These are phyloP conservation scores for Lipotes vexillifer DNA, from an alignment of 2,113 vertebrate species.

Conservation along the genomic window DNA sequence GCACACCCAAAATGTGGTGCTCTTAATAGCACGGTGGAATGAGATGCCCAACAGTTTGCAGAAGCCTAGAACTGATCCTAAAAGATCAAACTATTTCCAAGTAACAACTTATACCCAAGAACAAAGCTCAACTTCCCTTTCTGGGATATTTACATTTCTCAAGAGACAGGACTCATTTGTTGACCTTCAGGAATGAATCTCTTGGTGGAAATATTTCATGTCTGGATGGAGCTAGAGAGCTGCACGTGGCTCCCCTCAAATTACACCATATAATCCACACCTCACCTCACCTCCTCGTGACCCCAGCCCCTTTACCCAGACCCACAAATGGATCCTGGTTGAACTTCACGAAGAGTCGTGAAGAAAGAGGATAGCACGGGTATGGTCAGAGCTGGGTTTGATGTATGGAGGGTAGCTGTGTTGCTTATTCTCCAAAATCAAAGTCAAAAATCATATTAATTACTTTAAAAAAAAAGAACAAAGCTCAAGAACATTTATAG, in stretches of 20 bases:
- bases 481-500: not conserved
- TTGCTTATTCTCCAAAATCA: not conserved
- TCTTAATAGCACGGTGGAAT: not conserved
- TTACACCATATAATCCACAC: not conserved
- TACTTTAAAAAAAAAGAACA: not conserved
- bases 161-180: not conserved
- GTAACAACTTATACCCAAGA: not conserved
- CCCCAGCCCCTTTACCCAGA: not conserved
- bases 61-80: not conserved
- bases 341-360: not conserved
- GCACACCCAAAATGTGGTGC: not conserved
- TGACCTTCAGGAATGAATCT: not conserved
- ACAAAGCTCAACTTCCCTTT: not conserved
- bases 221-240: not conserved
- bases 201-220: not conserved
- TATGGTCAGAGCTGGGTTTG: not conserved
- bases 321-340: not conserved
- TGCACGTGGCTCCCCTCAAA: not conserved
- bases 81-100: not conserved
- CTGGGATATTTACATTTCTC: not conserved
- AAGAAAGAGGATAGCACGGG: not conserved
- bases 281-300: not conserved
- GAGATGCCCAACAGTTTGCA: not conserved
- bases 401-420: not conserved
- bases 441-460: not conserved